A percentile compares a stretch with the other conserved stretches of the same genome.
These are phyloP conservation scores for Sinocyclocheilus rhinocerous DNA, from an alignment of 2,113 vertebrate genomes.

Conservation along the genomic window DNA sequence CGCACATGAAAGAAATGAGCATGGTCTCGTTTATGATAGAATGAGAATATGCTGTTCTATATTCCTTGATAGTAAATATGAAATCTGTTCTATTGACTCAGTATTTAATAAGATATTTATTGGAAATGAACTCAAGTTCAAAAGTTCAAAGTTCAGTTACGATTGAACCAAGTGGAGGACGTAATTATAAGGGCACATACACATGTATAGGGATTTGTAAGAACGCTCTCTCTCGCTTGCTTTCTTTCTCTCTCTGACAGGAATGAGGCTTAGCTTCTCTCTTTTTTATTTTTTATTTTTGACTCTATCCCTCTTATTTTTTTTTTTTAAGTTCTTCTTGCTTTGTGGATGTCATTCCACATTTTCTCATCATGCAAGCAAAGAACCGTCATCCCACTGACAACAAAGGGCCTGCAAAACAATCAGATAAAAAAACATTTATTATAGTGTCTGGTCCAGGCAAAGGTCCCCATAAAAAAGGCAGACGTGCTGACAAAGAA, in stretches of 20 bases:
- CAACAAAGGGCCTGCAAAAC: constrained; percentile 50
- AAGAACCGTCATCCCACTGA: constrained; percentile 37
- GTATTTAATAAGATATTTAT: neutral
- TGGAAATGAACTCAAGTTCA: neutral
- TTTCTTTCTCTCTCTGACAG: constrained; percentile 24
- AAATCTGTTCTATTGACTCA: neutral
- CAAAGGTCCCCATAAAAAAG: constrained; percentile 64
- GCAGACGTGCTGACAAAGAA: constrained; percentile 62
- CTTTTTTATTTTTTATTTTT: constrained; percentile 16
- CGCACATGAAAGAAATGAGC: neutral
- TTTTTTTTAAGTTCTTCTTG: neutral
- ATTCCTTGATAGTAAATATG: neutral
- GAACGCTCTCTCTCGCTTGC: neutral
- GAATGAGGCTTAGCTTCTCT: neutral
- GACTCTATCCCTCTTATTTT: neutral
- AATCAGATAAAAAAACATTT: constrained; percentile 58
- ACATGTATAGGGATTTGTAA: neutral
- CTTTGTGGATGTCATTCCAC: constrained; percentile 62
- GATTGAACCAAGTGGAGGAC: no score
- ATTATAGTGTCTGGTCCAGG: constrained; percentile 50
- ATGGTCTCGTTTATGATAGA: neutral
- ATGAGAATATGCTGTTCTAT: neutral
- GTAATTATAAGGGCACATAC: neutral
- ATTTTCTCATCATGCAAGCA: constrained; percentile 60
- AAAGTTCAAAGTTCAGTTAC: neutral